Conservation (phyloP, 2,797 vertebrate genomes). For the Anguilla anguilla region DNA sequence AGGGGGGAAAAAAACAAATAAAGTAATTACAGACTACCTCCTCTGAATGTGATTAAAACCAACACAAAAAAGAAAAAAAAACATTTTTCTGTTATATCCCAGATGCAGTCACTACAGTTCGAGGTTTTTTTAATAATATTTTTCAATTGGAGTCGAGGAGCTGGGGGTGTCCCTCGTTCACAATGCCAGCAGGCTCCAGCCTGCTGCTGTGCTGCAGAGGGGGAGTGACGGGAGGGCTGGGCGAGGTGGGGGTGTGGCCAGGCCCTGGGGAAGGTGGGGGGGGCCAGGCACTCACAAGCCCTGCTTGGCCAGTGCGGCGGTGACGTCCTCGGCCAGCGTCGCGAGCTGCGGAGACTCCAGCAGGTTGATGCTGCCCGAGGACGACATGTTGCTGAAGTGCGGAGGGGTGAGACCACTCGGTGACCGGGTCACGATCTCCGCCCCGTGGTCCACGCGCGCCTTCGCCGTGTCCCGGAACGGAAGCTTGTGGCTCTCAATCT, state of each 20-base stretch:
- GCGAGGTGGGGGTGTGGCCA: constrained; percentile 14
- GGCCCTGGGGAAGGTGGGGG: constrained; percentile 15
- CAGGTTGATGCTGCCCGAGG: constrained; percentile 95
- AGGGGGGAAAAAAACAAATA: constrained; percentile 56
- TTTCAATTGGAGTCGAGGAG: not conserved
- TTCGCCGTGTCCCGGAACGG: constrained; percentile 88
- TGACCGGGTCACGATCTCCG: constrained; percentile 87
- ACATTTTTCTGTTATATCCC: constrained; percentile 33
- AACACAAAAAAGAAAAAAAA: constrained; percentile 34
- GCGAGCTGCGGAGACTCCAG: constrained; percentile 93
- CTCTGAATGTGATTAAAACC: constrained; percentile 57
- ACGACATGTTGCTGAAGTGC: constrained; percentile 92
- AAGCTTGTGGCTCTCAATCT: constrained; percentile 97
- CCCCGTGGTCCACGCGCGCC: constrained; percentile 92
- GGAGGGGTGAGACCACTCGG: constrained; percentile 86
- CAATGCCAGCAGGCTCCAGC: constrained; percentile 18
- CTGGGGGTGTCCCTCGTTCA: not conserved
- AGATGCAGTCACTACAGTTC: constrained; percentile 44
- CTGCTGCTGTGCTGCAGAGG: constrained; percentile 36
- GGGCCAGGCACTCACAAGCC: constrained; percentile 86
- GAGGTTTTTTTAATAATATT: constrained; percentile 61
- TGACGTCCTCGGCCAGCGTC: constrained; percentile 95
- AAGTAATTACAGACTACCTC: constrained; percentile 59
- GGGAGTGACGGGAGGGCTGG: constrained; percentile 24
- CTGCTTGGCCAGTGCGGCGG: constrained; percentile 96